phyloP scores from a whole-genome alignment of 2,797 vertebrate species.

The Clarias pachynema region DNA sequence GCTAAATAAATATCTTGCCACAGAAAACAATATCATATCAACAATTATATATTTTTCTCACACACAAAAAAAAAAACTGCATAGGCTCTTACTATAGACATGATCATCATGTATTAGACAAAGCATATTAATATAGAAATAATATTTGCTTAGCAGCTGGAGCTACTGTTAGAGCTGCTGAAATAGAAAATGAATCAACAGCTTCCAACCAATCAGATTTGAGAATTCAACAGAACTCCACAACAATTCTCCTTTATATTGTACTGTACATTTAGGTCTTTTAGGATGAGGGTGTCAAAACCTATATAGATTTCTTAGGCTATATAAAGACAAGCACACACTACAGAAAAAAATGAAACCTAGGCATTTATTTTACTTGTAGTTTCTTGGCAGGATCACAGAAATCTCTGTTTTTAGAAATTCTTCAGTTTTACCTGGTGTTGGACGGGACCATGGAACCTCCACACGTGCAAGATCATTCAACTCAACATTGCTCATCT shows the following conservation, averaged over 20 bases:
- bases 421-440: slow-evolving; percentile 65
- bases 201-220: neutral
- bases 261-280: neutral
- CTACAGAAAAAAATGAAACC: neutral
- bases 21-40: neutral
- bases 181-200: neutral
- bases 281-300: slow-evolving; percentile 9
- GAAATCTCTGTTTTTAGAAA: neutral
- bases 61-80: neutral
- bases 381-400: neutral
- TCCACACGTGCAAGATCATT: slow-evolving; percentile 74
- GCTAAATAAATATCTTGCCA: neutral
- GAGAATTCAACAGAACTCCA: neutral
- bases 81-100: neutral
- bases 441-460: slow-evolving; percentile 82
- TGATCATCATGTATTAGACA: neutral
- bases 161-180: neutral
- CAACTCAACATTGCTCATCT: slow-evolving; percentile 69
- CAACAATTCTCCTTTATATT: neutral
- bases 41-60: neutral
- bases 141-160: neutral
- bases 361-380: neutral
- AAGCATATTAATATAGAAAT: neutral
- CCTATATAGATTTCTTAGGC: neutral
- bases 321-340: neutral